Evolutionary conservation across 2,113 vertebrate species (phyloP), one percentile per base, ranked within the genome.

Genomic region (Sylvilagus bachmani): DNA sequence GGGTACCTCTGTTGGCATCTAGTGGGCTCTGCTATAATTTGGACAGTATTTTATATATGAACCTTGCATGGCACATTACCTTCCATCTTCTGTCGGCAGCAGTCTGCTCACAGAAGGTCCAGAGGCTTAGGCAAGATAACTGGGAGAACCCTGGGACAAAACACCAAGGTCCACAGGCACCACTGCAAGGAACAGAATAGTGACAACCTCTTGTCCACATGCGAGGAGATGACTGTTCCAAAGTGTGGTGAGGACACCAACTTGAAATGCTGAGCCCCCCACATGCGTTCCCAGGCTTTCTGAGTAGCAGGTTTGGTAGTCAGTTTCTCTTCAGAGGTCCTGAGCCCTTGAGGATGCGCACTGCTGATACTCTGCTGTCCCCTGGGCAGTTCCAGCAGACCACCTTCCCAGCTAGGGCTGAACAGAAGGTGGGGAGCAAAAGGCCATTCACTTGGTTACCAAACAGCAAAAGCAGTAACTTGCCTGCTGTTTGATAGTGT

Each of bases 1-100:
- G 16, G 79, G 44, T 12, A 85, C 33, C 27, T 38, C 44, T 55
- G 27, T 31, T 25, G 29, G 84, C 84, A 66, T 21, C 21, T 44
- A 49, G 55, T 25, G 8, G 29, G 12, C 64, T 75, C 62, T 91
- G 10, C 62, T 64, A 61, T 25, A 67, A 38, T 10, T 38, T 27
- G 71, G 33, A 55, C 29, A 67, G 38, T 84, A 75, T 74, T 86
- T 69, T 70, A 78, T 24, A 79, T 66, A 67, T 27, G 8, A 36
- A 66, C 55, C 83, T 94, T 67, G 61, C 51, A 33, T 55, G 33
- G 27, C 58, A 70, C 10, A 5, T 93, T 58, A n/a, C 22, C 44
- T 95, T 85, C 70, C 31, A 27, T 62, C 67, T 81, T 95, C 61
- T 77, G 13, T 86, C 77, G 49, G 36, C 25, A 70, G 29, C 44